These are phyloP conservation scores for Drosophila tristis DNA, from an alignment of 1,140 invertebrate genomes.

Conservation along the genomic window DNA sequence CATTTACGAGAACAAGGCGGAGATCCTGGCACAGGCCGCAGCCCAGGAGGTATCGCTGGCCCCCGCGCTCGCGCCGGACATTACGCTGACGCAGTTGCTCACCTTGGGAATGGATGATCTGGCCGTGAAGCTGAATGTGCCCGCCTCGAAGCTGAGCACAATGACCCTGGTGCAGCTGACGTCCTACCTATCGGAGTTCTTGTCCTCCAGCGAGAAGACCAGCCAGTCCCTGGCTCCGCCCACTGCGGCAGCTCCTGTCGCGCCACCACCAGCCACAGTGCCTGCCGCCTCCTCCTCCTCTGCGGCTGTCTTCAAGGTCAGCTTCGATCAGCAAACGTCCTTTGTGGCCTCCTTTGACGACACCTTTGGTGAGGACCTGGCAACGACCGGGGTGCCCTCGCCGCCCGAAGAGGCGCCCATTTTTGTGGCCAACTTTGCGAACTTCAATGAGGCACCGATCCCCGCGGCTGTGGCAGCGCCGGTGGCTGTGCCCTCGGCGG, in stretches of 20 bases:
- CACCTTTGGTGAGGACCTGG: constrained; percentile 84
- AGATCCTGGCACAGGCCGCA: constrained; percentile 61
- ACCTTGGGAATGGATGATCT: constrained; percentile 92
- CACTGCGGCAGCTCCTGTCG: not conserved
- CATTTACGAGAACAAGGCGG: constrained; percentile 78
- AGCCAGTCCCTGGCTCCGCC: constrained; percentile 37
- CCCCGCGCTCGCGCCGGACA: constrained; percentile 86
- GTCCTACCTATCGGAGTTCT: constrained; percentile 89
- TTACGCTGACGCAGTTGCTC: constrained; percentile 92
- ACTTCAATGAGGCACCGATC: constrained; percentile 84
- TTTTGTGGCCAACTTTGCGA: constrained; percentile 88
- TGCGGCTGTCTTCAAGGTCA: constrained; percentile 85
- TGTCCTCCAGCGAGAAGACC: constrained; percentile 83
- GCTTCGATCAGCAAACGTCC: constrained; percentile 85
- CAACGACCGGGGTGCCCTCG: constrained; percentile 6
- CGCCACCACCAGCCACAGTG: constrained; percentile 10
- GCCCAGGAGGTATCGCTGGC: not conserved
- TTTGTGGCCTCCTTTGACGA: constrained; percentile 86
- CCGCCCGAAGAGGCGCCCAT: constrained; percentile 3
- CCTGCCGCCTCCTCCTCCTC: constrained; percentile 12
- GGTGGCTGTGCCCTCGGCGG: constrained; percentile 85
- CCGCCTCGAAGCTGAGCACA: constrained; percentile 90
- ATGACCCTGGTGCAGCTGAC: constrained; percentile 94
- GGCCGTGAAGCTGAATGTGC: constrained; percentile 90
- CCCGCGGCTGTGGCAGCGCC: constrained; percentile 63